A percentile compares a stretch with the other conserved stretches of the same genome.
These are phyloP conservation scores for Caenorhabditis brenneri DNA, from an alignment of 1,140 invertebrate genomes.

Conservation along the genomic window DNA sequence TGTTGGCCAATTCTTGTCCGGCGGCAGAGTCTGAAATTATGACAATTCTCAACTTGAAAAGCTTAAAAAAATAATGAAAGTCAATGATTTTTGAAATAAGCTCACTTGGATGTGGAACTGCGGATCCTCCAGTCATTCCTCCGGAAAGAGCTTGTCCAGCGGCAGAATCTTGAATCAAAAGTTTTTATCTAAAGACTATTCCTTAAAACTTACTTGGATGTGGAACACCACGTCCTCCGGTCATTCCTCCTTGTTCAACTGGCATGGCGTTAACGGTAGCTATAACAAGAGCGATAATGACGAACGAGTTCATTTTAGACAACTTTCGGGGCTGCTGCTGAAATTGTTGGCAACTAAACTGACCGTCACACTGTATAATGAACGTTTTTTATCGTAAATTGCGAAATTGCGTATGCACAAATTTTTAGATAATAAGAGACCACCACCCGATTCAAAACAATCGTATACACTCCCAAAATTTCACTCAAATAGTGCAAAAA, in stretches of 20 bases:
- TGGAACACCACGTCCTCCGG: constrained; percentile 14
- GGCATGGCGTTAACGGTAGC: constrained; percentile 23
- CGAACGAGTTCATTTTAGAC: constrained; percentile 6
- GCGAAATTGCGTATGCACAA: not conserved
- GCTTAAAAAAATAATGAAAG: too few species aligned
- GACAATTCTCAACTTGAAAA: too few species aligned
- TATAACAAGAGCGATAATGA: constrained; percentile 27
- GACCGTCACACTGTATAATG: not conserved
- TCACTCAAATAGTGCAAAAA: constrained; percentile 4
- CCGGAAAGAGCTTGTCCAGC: constrained; percentile 11
- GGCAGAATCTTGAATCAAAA: not conserved
- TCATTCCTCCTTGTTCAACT: constrained; percentile 32
- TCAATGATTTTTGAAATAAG: not conserved
- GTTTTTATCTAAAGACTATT: not conserved
- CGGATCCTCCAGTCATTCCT: not conserved
- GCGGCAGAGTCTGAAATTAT: constrained; percentile 10
- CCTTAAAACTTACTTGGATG: not conserved
- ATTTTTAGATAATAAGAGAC: not conserved
- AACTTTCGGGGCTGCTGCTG: not conserved
- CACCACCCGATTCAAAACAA: not conserved
- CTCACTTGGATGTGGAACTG: constrained; percentile 17
- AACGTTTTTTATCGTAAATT: not conserved
- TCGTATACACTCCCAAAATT: not conserved
- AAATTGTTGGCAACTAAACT: constrained; percentile 36
- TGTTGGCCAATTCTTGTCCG: not conserved